These are phyloP conservation scores for Ciconia stormi DNA, from an alignment of 2,113 vertebrate species.

Conservation along the genomic window DNA sequence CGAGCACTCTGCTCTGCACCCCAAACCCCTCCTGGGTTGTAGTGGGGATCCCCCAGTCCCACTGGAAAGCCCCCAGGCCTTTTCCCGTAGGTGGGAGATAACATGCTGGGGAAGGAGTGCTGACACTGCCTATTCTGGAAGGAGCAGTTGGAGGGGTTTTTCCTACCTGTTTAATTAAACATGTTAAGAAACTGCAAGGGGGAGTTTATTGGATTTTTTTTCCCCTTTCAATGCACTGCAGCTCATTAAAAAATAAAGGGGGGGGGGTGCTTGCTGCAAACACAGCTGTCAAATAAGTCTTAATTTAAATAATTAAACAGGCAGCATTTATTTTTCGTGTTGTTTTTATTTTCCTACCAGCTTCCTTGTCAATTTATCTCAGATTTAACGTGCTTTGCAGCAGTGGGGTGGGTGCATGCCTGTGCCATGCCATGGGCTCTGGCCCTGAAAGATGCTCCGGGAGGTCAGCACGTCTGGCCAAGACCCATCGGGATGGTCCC, in stretches of 20 bases:
- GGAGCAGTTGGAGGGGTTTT: neutral
- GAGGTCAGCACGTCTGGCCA: neutral
- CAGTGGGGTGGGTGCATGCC: fast-evolving
- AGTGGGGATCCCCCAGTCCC: neutral
- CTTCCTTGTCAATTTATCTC: neutral
- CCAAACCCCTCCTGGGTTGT: neutral
- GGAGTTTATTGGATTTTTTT: neutral
- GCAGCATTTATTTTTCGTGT: neutral
- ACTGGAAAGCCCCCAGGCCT: neutral
- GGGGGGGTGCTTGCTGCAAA: neutral
- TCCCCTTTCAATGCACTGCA: neutral
- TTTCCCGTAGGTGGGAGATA: neutral
- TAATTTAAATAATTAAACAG: conserved; percentile 30
- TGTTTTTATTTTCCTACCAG: neutral
- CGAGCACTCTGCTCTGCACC: neutral
- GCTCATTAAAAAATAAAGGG: conserved; percentile 23
- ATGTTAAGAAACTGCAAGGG: neutral
- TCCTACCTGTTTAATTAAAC: conserved; percentile 29
- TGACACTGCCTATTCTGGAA: neutral
- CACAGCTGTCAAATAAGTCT: neutral
- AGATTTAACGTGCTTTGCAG: neutral
- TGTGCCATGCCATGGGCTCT: neutral
- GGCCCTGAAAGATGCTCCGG: neutral
- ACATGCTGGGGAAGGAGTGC: neutral
- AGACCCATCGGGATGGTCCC: fast-evolving